Percentiles rank a stretch among this genome's conserved stretches.
Conservation (phyloP, 2,888 invertebrate genomes). For the Aphelenchoides bicaudatus region DNA sequence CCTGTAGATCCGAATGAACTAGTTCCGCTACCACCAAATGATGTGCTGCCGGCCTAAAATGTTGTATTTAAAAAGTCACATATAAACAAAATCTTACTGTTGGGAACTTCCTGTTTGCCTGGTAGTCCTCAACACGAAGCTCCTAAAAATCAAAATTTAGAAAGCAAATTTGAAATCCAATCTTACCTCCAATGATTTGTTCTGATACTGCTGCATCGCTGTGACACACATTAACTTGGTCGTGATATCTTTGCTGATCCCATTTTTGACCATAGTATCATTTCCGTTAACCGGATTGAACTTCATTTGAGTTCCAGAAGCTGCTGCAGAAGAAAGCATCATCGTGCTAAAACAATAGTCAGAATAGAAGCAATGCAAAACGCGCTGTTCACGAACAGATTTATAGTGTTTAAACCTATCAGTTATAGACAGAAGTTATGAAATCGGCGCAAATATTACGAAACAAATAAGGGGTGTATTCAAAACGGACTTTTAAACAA, state of each 20-base stretch:
- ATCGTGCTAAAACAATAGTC: too few species aligned
- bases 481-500: too few species aligned
- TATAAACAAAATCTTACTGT: conserved; percentile 30
- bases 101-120: conserved; percentile 78
- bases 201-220: conserved; percentile 96
- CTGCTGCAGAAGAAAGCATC: not conserved
- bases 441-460: too few species aligned
- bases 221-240: conserved; percentile 95
- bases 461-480: too few species aligned
- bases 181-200: conserved; percentile 83
- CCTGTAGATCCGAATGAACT: conserved; percentile 13
- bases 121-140: conserved; percentile 85
- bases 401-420: too few species aligned
- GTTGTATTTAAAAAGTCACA: too few species aligned
- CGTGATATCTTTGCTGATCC: conserved; percentile 74
- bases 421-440: too few species aligned
- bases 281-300: conserved; percentile 76
- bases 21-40: too few species aligned
- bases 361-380: too few species aligned
- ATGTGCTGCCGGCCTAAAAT: conserved; percentile 12
- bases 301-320: conserved; percentile 68
- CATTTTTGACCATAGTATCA: conserved; percentile 85
- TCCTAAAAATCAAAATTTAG: conserved; percentile 69
- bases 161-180: too few species aligned
- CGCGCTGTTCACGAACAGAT: too few species aligned